Base-by-base conservation (phyloP, 2,888 invertebrate genomes). In the Hedychridium roseum region DNA sequence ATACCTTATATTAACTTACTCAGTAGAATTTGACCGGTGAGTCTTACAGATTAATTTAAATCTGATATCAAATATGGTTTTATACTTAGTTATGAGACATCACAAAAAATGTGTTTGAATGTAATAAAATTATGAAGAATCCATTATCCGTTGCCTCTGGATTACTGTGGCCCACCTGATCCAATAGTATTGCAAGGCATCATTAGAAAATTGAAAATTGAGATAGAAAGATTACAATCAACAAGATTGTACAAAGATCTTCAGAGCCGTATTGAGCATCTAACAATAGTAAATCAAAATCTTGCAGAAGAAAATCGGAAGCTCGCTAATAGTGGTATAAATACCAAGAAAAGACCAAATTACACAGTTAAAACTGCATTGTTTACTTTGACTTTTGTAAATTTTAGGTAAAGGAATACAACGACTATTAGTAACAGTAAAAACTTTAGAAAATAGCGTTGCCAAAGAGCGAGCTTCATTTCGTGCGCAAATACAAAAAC, bases 21-120 rank as follows among this genome's bases (percentile, higher is more conserved):
- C 80, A 15, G 83, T 82, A 12, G 83, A 84, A 73, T 84, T 84
- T 68, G 83, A 84, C 68, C 79, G 80, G 81, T 82, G 73, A 55
- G 44, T 31, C 2, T 15, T 28, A 9, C 3, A 6, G 12, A 18
- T n/a, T n/a, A n/a, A n/a, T n/a, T n/a, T n/a, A n/a, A 2, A 6
- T 9, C 12, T 30, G 14, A 9, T 32, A 32, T 30, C 9, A 9
- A 30, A 30, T 32, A 32, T n/a, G n/a, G n/a, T n/a, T n/a, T n/a
- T n/a, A n/a, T n/a, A n/a, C n/a, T n/a, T n/a, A n/a, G n/a, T n/a
- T n/a, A 30, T 30, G 43, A 49, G 42, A 42, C 36, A 27, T 31
- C 43, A 30, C 43, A 45, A 46, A 34, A 54, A 54, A 46, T 43
- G 49, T 43, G 57, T 57, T 46, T 38, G 31, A 54, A 59, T 47